A percentile compares a stretch with the other conserved stretches of the same genome.
phyloP scores from a whole-genome alignment of 2,113 vertebrate genomes.

The Cyphomyrus plagiostoma region DNA sequence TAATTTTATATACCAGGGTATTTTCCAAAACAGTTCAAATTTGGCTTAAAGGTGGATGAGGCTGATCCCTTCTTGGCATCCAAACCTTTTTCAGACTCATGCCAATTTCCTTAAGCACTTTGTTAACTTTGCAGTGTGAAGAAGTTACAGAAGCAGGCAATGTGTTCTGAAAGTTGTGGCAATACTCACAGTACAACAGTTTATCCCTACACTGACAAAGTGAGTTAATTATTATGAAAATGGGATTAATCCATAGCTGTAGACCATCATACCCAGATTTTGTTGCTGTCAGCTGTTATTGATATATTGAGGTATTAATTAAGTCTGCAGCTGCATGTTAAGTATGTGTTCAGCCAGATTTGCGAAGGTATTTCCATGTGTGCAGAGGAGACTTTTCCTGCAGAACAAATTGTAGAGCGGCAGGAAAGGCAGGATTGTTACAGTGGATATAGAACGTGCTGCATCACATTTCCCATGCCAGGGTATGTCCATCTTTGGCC shows the following conservation, averaged over 20 bases:
- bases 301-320: constrained; percentile 1
- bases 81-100: not conserved
- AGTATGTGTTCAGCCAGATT: not conserved
- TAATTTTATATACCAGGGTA: constrained; percentile 5
- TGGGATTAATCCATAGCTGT: not conserved
- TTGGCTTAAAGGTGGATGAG: not conserved
- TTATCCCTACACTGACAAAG: not conserved
- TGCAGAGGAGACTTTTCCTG: not conserved
- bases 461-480: not conserved
- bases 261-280: not conserved
- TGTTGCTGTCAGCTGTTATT: constrained; percentile 1
- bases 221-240: not conserved
- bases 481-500: not conserved
- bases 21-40: constrained; percentile 1
- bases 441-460: not conserved
- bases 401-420: not conserved
- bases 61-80: not conserved
- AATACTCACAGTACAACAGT: not conserved
- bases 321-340: not conserved
- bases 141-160: not conserved
- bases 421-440: too few relatives aligned
- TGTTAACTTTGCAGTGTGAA: not conserved
- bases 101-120: not conserved
- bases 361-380: not conserved
- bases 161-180: not conserved